These are phyloP conservation scores for Momotus momota DNA, from an alignment of 2,797 vertebrate genomes.

Conservation along the genomic window DNA sequence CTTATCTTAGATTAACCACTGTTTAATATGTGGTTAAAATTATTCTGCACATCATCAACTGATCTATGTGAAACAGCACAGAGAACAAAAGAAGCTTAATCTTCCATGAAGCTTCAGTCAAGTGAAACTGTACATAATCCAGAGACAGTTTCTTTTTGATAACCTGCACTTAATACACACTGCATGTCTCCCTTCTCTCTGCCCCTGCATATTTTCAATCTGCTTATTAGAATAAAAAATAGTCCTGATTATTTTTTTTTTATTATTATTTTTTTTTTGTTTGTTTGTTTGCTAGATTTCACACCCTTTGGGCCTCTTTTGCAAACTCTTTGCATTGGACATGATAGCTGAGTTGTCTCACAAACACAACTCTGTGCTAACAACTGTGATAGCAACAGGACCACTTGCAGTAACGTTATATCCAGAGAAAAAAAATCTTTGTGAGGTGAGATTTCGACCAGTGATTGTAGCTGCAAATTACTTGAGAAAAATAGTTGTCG, in stretches of 20 bases:
- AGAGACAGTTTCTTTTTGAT: slow-evolving; percentile 65
- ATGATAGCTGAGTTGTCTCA: background rate
- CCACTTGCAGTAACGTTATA: background rate
- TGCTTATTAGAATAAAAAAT: slow-evolving; percentile 2
- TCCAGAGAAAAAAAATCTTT: background rate
- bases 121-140: slow-evolving; percentile 66
- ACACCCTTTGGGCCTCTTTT: background rate
- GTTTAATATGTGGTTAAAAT: slow-evolving; percentile 70
- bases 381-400: background rate
- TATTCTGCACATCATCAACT: slow-evolving; percentile 62
- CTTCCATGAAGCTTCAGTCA: slow-evolving; percentile 67
- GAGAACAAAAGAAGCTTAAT: slow-evolving; percentile 74
- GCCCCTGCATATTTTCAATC: background rate
- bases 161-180: slow-evolving; percentile 41
- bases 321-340: background rate
- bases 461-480: background rate
- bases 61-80: slow-evolving; percentile 61
- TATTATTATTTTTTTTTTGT: background rate
- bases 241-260: background rate
- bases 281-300: background rate
- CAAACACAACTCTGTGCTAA: accelerated
- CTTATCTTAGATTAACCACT: slow-evolving; percentile 70
- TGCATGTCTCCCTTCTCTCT: background rate
- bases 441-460: background rate
- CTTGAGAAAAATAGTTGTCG: background rate